Base-by-base conservation (phyloP, 2,113 vertebrate genomes). In the Gobius niger region DNA sequence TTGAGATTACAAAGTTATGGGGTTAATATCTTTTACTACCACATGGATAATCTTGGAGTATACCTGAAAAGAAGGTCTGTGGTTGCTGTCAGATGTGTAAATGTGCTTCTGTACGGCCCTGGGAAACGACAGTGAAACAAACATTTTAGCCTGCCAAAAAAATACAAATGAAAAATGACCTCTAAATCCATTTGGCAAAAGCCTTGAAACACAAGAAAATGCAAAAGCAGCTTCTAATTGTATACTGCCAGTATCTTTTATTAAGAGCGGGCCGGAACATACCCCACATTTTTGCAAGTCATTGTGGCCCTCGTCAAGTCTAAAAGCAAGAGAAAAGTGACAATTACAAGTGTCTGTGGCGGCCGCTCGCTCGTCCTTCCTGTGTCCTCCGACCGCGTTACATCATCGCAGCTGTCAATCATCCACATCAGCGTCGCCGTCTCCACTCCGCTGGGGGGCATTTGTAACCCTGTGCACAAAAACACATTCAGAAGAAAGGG, bases 381-480 rank as follows among this genome's bases (percentile, higher is more conserved):
- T 47, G 41, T 70, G 42, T 41, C 19, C 60, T 14, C 14, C 41
- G 53, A 68, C 50, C 56, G 15, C 0, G 16, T 57, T 19, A 63
- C 61, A 69, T 60, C 64, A 72, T 54, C 40, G 12, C 3, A 47
- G n/a, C 44, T 70, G 44, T 42, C 51, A 68, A 40, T 77, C 75
- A 59, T 5, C 51, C 15, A 60, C 51, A 63, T 52, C 41, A 54
- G 44, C 12, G 24, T 24, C 10, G 61, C 41, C 7, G 13, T 50
- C 13, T 16, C 41, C 9, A 57, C 11, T 9, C 50, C 47, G 18
- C 15, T n/a, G 12, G 49, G 14, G 44, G 63, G 7, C 3, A 12
- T 56, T 14, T 69, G 15, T 46, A 44, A 57, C 65, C 34, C n/a
- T 9, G 19, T 34, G 46, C 46, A 19, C 6, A 18, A 50, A 47